Evolutionary conservation across 2,888 invertebrate genomes (phyloP).

Genomic region (Melolontha melolontha): DNA sequence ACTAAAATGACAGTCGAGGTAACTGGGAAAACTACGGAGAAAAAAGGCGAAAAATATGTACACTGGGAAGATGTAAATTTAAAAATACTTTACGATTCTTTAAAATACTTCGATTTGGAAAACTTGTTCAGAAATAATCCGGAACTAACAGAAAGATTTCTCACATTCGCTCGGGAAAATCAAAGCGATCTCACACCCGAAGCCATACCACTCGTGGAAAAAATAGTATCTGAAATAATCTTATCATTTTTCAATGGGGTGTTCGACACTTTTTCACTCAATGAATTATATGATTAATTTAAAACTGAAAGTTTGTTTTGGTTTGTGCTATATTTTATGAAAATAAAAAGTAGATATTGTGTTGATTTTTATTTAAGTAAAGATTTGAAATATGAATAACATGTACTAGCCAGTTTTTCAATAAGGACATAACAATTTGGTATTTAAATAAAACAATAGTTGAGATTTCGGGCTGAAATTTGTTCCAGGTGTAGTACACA

Average conservation of each 20-base stretch:
- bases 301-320: neutral
- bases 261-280: constrained; percentile 11
- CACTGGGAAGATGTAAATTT: neutral
- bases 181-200: constrained; percentile 1
- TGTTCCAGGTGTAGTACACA: too few species aligned
- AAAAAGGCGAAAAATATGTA: constrained; percentile 10
- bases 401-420: too few species aligned
- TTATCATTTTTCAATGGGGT: constrained; percentile 8
- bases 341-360: too few species aligned
- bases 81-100: neutral
- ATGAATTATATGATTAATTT: constrained; percentile 11
- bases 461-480: too few species aligned
- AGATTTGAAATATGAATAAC: too few species aligned
- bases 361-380: too few species aligned
- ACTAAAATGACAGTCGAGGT: neutral
- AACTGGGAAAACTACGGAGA: neutral
- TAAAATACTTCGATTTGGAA: neutral
- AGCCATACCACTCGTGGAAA: neutral
- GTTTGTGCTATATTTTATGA: too few species aligned
- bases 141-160: constrained; percentile 7
- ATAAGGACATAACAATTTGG: too few species aligned
- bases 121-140: constrained; percentile 24
- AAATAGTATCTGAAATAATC: constrained; percentile 3
- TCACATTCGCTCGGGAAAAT: neutral
- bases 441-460: too few species aligned